These are phyloP conservation scores for Drosophila kikkawai DNA, from an alignment of 1,140 invertebrate genomes.

Conservation along the genomic window DNA sequence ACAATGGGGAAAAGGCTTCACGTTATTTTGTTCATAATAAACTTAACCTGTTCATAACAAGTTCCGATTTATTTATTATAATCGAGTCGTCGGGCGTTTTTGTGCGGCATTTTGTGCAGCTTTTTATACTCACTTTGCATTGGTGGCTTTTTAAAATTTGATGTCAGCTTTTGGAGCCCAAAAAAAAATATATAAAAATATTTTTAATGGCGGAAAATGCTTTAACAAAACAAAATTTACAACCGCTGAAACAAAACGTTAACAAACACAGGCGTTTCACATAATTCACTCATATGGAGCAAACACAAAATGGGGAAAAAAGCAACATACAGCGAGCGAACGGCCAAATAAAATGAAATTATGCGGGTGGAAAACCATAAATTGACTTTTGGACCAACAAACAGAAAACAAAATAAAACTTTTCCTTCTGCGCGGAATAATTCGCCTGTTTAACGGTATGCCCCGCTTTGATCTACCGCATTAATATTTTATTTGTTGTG, in stretches of 20 bases:
- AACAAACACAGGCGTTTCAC: slow-evolving; percentile 35
- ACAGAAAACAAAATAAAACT: slow-evolving; percentile 58
- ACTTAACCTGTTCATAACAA: slow-evolving; percentile 26
- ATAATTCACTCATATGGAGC: slow-evolving; percentile 55
- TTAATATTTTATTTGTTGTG: slow-evolving; percentile 60
- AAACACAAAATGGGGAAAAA: slow-evolving; percentile 30
- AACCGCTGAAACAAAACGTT: slow-evolving; percentile 33
- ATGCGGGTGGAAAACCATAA: slow-evolving; percentile 75
- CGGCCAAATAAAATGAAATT: slow-evolving; percentile 71
- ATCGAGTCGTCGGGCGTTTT: slow-evolving; percentile 9
- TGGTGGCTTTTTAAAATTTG: slow-evolving; percentile 32
- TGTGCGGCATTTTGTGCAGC: not conserved
- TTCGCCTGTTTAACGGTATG: slow-evolving; percentile 49
- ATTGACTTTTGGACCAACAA: slow-evolving; percentile 67
- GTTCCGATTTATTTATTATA: slow-evolving; percentile 27
- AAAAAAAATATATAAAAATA: slow-evolving; percentile 5
- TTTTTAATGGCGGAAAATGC: slow-evolving; percentile 22
- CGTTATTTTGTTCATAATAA: slow-evolving; percentile 6
- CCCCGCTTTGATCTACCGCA: slow-evolving; percentile 63
- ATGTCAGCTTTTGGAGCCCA: slow-evolving; percentile 1
- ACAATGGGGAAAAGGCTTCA: slow-evolving; percentile 8
- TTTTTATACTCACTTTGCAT: slow-evolving; percentile 6
- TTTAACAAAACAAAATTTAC: slow-evolving; percentile 44
- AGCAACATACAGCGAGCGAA: slow-evolving; percentile 7
- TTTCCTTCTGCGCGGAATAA: slow-evolving; percentile 42